phyloP scores from a whole-genome alignment of 2,113 vertebrate species.

The Cyanocitta stelleri region DNA sequence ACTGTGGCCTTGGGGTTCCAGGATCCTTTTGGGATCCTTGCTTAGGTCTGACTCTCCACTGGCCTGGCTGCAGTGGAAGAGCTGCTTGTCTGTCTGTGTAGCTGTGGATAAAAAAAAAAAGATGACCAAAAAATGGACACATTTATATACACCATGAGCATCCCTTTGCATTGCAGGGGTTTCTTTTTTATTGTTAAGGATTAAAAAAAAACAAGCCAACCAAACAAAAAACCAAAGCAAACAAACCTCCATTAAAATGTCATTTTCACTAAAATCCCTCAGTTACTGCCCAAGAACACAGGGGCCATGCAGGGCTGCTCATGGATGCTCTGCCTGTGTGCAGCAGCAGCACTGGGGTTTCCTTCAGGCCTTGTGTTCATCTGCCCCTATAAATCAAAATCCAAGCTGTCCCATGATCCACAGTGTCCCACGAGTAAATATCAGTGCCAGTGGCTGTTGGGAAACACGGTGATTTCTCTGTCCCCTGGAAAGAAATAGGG shows the following conservation, averaged over 20 bases:
- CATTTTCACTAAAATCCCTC: neutral
- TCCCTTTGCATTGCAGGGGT: neutral
- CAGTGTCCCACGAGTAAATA: neutral
- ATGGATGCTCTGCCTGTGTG: neutral
- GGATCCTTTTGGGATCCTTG: neutral
- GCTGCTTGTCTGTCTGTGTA: neutral
- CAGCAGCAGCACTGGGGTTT: neutral
- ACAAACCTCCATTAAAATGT: neutral
- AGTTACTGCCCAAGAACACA: neutral
- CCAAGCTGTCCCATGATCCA: neutral
- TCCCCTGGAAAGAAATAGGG: neutral
- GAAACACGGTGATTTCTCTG: neutral
- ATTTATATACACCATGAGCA: fast-evolving
- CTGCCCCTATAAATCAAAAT: neutral
- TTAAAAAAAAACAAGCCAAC: fast-evolving
- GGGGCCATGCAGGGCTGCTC: neutral
- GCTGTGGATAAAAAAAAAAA: neutral
- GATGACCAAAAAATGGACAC: neutral
- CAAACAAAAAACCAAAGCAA: neutral
- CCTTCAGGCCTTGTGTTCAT: neutral
- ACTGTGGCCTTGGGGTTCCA: neutral
- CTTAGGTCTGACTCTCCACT: fast-evolving
- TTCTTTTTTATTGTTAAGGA: neutral
- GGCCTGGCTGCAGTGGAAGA: neutral
- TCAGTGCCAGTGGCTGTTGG: neutral